These are phyloP conservation scores for Corythaixoides concolor DNA, from an alignment of 2,113 vertebrate species.

Conservation along the genomic window DNA sequence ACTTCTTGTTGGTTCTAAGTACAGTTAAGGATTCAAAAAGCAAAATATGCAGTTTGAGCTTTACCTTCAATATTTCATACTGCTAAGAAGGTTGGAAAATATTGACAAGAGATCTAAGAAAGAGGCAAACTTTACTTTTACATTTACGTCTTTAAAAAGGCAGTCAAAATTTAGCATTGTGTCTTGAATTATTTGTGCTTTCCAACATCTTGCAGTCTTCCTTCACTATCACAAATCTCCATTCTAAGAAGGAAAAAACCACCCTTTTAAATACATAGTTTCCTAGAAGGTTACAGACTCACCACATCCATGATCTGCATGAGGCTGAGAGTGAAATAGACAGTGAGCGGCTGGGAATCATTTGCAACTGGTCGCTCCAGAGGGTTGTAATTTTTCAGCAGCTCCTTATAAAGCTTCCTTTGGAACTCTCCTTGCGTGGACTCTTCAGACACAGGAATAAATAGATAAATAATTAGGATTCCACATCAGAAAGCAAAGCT, in stretches of 20 bases:
- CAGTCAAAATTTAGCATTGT: neutral
- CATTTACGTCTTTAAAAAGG: neutral
- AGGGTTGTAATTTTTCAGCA: slow-evolving; percentile 85
- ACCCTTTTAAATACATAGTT: neutral
- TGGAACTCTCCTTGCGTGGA: slow-evolving; percentile 90
- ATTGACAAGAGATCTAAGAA: neutral
- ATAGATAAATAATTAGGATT: neutral
- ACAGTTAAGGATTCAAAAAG: neutral
- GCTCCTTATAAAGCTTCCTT: slow-evolving; percentile 84
- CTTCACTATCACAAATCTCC: neutral
- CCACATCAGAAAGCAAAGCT: neutral
- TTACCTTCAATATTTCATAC: neutral
- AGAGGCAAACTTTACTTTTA: neutral
- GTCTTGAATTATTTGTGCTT: neutral
- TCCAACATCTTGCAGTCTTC: neutral
- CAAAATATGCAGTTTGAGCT: neutral
- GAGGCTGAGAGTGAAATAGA: slow-evolving; percentile 87
- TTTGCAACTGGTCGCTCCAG: slow-evolving; percentile 89
- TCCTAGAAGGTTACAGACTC: slow-evolving; percentile 37
- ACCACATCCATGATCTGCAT: slow-evolving; percentile 98
- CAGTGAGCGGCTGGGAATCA: slow-evolving; percentile 87
- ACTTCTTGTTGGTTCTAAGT: neutral
- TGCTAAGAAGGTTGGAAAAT: neutral
- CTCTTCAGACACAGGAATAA: slow-evolving; percentile 68
- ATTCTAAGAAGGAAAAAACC: neutral